These are phyloP conservation scores for Pomatorhinus ruficollis DNA, from an alignment of 2,113 vertebrate genomes.

Conservation along the genomic window DNA sequence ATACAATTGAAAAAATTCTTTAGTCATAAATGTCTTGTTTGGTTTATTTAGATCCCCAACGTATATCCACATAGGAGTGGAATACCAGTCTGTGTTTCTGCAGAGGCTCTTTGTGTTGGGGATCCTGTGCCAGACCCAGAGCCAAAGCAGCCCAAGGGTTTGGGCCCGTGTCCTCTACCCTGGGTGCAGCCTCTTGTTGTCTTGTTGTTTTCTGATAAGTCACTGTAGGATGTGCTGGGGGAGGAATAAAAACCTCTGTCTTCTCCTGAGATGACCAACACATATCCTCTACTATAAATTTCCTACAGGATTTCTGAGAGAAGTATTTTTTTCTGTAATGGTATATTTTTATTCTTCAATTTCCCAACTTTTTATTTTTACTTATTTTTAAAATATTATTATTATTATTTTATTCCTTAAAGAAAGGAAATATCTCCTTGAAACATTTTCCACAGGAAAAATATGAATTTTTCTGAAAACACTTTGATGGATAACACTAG, in stretches of 20 bases:
- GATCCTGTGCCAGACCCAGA: background rate
- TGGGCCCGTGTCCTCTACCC: background rate
- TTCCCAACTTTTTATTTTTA: background rate
- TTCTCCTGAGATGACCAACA: background rate
- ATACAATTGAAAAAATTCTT: background rate
- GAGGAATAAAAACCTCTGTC: background rate
- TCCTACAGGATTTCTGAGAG: background rate
- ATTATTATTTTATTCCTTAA: background rate
- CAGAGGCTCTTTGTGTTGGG: background rate
- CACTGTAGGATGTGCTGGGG: background rate
- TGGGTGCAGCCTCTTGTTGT: background rate
- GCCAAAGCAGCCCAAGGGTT: background rate
- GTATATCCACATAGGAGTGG: background rate
- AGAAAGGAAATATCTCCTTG: background rate
- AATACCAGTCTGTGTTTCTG: background rate
- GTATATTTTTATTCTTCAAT: background rate
- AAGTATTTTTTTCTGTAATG: background rate
- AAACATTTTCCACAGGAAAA: background rate
- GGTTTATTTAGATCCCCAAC: background rate
- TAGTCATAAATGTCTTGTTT: background rate
- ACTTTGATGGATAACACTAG: background rate
- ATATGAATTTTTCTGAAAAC: background rate
- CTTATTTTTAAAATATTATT: background rate
- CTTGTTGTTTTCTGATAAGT: slow-evolving; percentile 1
- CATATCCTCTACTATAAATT: background rate